Conservation (phyloP, 2,113 vertebrate species). For the Pseudorhombus dupliciocellatus region DNA sequence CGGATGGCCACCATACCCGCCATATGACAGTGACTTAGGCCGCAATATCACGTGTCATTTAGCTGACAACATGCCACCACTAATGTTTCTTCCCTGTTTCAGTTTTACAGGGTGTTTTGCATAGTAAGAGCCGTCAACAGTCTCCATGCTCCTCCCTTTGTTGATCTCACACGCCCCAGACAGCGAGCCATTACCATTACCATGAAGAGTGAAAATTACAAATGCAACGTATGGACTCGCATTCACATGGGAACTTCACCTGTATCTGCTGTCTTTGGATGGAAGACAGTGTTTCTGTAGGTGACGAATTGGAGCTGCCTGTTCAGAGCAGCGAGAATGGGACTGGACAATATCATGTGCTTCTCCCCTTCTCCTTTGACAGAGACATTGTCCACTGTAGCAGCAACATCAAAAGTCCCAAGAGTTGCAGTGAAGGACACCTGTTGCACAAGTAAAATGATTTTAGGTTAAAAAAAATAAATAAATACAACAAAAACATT, state of each 20-base stretch:
- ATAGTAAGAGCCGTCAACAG: no score
- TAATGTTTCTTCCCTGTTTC: no score
- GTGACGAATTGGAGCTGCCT: slow-evolving; percentile 89
- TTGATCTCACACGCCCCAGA: no score
- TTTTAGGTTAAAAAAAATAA: not conserved
- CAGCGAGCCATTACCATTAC: no score
- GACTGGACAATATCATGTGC: slow-evolving; percentile 78
- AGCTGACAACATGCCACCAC: no score
- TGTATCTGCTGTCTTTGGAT: slow-evolving; percentile 87
- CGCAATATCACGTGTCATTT: no score
- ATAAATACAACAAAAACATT: rapidly evolving
- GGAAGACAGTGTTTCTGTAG: slow-evolving; percentile 88
- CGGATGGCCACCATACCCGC: no score
- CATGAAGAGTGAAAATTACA: no score
- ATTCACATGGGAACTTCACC: slow-evolving; percentile 68
- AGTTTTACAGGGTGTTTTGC: no score
- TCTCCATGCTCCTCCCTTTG: no score
- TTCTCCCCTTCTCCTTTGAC: slow-evolving; percentile 81
- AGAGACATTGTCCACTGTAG: slow-evolving; percentile 82
- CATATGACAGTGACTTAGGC: no score
- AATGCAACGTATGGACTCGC: not conserved
- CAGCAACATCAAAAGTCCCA: slow-evolving; percentile 87
- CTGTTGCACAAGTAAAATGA: slow-evolving; percentile 60
- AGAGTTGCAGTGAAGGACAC: slow-evolving; percentile 84
- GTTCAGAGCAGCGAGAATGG: slow-evolving; percentile 82